Evolutionary conservation across 2,113 vertebrate species (phyloP).

Genomic region (Strigops habroptila): DNA sequence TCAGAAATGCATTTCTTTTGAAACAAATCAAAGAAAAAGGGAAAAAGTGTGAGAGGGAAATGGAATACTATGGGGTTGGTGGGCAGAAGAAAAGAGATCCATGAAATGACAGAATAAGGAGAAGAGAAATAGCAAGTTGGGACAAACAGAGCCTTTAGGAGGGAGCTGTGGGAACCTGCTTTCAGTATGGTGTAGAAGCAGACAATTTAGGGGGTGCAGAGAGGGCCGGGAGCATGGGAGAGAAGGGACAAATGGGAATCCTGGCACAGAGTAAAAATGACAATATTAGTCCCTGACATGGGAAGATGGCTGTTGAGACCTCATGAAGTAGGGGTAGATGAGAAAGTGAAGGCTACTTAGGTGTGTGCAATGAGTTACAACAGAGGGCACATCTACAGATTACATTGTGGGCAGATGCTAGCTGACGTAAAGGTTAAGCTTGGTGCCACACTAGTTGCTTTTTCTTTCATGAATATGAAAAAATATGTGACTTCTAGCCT

Average conservation of each 20-base stretch:
- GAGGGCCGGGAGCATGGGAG: background rate
- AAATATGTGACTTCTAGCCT: background rate
- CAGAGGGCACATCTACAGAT: no score
- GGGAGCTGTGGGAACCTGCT: background rate
- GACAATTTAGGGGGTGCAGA: fast-evolving
- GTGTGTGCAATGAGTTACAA: background rate
- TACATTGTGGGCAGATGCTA: background rate
- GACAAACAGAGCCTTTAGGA: background rate
- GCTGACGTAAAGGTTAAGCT: background rate
- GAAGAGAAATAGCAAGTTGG: background rate
- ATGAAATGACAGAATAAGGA: background rate
- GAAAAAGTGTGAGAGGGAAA: background rate
- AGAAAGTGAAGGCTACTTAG: background rate
- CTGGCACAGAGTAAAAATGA: background rate
- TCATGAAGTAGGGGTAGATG: background rate
- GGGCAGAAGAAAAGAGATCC: background rate
- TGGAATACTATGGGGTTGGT: background rate
- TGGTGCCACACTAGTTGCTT: background rate
- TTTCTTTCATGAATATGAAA: background rate
- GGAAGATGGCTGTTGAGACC: background rate
- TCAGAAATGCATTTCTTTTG: background rate
- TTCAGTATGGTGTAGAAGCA: background rate
- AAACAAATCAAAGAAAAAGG: background rate
- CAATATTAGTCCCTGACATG: background rate
- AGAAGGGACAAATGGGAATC: background rate